Evolutionary conservation across 2,888 invertebrate species (phyloP).

Genomic region (Malthinus flaveolus): DNA sequence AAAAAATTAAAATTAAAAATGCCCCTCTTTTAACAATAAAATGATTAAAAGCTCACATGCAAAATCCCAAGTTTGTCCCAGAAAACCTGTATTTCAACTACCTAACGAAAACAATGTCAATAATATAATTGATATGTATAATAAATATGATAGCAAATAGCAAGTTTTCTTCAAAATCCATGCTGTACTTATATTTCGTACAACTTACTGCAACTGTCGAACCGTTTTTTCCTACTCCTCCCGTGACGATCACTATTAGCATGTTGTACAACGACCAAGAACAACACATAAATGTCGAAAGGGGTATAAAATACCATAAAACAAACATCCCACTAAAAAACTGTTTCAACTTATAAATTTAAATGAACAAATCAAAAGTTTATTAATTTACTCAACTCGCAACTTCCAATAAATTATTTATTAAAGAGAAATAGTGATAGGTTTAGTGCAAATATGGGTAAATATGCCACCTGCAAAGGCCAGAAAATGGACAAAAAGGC

Average conservation of each 20-base stretch:
- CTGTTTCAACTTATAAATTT: constrained; percentile 36
- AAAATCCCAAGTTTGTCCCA: constrained; percentile 27
- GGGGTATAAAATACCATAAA: constrained; percentile 76
- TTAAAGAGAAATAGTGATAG: too few species aligned
- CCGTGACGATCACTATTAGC: constrained; percentile 69
- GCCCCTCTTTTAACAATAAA: background rate
- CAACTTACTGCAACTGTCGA: constrained; percentile 93
- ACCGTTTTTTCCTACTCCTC: constrained; percentile 96
- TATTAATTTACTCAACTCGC: too few species aligned
- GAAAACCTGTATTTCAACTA: constrained; percentile 22
- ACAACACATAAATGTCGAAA: constrained; percentile 74
- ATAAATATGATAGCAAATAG: constrained; percentile 15
- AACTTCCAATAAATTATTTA: background rate
- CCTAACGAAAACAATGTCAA: constrained; percentile 8
- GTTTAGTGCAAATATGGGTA: too few species aligned
- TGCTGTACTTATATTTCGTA: constrained; percentile 20
- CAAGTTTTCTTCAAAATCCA: constrained; percentile 22
- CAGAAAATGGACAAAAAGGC: too few species aligned
- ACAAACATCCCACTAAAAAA: constrained; percentile 68
- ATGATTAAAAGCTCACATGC: constrained; percentile 14
- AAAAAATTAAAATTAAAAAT: background rate
- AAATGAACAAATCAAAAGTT: constrained; percentile 1
- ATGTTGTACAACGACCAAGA: constrained; percentile 73
- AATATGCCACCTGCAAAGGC: too few species aligned
- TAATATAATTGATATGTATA: background rate